Evolutionary conservation across 37 sponge, comb jelly and placozoan genomes (phyloP).

Genomic region (Oscarella lobularis): DNA sequence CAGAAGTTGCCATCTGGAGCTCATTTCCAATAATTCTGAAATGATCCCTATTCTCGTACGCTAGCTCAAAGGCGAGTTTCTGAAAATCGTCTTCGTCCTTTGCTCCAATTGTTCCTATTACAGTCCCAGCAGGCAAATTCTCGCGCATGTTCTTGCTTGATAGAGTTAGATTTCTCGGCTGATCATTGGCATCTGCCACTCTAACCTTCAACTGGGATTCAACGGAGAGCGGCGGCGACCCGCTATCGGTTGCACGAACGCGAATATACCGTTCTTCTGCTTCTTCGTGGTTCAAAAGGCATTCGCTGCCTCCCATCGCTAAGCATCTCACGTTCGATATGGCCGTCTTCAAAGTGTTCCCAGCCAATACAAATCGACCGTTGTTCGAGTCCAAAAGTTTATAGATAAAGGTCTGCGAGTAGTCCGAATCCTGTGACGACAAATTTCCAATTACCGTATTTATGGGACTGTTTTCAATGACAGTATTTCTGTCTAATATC

Average conservation of each 20-base stretch:
- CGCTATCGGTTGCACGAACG: neutral
- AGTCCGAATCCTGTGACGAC: no score
- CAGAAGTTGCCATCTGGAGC: no score
- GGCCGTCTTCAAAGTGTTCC: no score
- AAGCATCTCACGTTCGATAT: neutral
- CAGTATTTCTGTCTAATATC: no score
- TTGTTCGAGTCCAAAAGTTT: no score
- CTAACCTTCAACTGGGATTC: neutral
- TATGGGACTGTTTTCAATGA: no score
- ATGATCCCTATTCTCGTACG: neutral
- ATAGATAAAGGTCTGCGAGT: no score
- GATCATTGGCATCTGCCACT: neutral
- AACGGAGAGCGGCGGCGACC: neutral
- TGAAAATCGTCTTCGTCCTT: neutral
- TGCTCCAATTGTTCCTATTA: neutral
- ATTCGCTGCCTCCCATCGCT: neutral
- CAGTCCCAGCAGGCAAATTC: neutral
- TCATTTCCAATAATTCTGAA: no score
- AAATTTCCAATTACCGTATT: no score
- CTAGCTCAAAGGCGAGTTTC: neutral
- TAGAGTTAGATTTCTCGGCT: neutral
- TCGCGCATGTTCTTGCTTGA: neutral
- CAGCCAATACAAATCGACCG: no score
- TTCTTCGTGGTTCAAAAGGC: neutral
- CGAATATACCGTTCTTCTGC: neutral